Evolutionary conservation across 2,113 vertebrate species (phyloP).

Genomic region (Elaphurus davidianus): DNA sequence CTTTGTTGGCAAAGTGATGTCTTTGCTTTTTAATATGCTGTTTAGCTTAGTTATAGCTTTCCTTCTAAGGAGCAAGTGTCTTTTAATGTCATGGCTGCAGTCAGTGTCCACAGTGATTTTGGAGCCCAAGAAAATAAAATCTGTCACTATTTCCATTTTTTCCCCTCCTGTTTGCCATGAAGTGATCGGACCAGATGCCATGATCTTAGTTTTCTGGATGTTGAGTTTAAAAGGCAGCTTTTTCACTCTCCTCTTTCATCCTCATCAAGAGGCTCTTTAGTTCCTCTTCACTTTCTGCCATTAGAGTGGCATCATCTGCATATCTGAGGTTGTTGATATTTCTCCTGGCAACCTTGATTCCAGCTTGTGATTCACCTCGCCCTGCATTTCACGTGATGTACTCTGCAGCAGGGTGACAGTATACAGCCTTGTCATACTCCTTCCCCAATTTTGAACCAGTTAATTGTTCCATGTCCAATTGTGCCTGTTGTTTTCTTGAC

Average conservation of each 20-base stretch:
- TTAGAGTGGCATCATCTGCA: background rate
- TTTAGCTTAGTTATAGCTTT: background rate
- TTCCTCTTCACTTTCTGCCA: background rate
- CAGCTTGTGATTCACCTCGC: background rate
- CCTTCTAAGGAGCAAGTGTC: background rate
- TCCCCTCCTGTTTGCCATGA: background rate
- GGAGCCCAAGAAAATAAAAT: background rate
- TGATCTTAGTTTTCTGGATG: background rate
- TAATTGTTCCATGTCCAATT: background rate
- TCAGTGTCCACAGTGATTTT: background rate
- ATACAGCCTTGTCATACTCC: background rate
- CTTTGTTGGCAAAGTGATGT: background rate
- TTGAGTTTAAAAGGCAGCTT: background rate
- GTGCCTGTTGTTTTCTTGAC: background rate
- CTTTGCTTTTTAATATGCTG: background rate
- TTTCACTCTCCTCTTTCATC: background rate
- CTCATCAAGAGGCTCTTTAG: background rate
- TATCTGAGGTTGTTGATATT: background rate
- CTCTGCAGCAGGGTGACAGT: background rate
- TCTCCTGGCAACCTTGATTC: background rate
- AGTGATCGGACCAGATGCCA: background rate
- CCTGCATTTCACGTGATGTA: background rate
- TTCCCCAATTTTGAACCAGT: background rate
- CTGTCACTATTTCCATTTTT: background rate
- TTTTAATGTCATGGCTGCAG: background rate